Percentiles rank a stretch among this genome's conserved stretches.
Conservation (phyloP, 37 sponge, comb jelly and placozoan species). For the Agelas oroides region DNA sequence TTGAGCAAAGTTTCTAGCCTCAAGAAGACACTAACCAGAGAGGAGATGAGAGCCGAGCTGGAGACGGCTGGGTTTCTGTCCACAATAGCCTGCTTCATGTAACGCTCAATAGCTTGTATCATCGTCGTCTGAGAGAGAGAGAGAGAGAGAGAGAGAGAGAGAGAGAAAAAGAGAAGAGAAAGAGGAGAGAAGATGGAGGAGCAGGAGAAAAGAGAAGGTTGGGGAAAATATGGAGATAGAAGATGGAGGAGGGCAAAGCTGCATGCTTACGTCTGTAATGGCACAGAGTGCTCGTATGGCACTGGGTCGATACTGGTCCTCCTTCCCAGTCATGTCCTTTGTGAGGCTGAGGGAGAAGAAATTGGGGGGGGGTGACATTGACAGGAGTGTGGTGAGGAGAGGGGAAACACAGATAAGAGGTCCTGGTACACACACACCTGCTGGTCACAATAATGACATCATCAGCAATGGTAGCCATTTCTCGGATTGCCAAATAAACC, state of each 20-base stretch:
- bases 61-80: conserved; percentile 94
- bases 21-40: conserved; percentile 57
- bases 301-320: conserved; percentile 90
- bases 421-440: conserved; percentile 35
- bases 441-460: conserved; percentile 99
- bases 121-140: conserved; percentile 70
- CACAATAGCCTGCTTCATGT: conserved; percentile 98
- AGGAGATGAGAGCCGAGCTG: conserved; percentile 92
- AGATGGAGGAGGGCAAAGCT: no score
- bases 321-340: conserved; percentile 98
- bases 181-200: not conserved
- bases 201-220: not conserved
- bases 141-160: not conserved
- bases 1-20: no score
- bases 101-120: conserved; percentile 96
- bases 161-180: not conserved
- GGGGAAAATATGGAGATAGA: not conserved
- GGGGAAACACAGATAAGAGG: not conserved
- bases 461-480: conserved; percentile 85
- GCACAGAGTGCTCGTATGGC: conserved; percentile 93
- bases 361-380: not conserved
- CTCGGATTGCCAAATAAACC: conserved; percentile 88
- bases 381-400: not conserved
- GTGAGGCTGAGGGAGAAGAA: conserved; percentile 73
- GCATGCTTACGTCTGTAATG: conserved; percentile 84